Evolutionary conservation across 2,888 invertebrate genomes (phyloP).

Genomic region (Cryptosula pallasiana): DNA sequence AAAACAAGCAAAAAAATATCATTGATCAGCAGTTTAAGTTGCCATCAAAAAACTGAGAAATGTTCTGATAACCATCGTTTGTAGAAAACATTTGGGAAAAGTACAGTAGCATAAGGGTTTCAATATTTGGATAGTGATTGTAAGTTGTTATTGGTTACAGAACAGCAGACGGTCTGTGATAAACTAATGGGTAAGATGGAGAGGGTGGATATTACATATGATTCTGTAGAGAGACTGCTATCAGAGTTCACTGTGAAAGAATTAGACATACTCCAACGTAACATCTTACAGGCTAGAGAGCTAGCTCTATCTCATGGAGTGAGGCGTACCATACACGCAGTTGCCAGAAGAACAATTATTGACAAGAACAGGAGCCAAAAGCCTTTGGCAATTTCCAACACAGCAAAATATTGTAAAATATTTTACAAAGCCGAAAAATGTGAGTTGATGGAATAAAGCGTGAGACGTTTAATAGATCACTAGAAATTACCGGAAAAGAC

Average conservation of each 20-base stretch:
- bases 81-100: too few species aligned
- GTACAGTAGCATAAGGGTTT: too few species aligned
- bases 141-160: too few species aligned
- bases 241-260: neutral
- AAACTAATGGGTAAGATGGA: neutral
- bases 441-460: neutral
- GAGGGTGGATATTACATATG: neutral
- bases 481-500: too few species aligned
- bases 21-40: too few species aligned
- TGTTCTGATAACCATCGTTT: too few species aligned
- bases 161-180: neutral
- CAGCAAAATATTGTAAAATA: neutral
- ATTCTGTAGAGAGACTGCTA: neutral
- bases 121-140: too few species aligned
- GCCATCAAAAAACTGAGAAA: too few species aligned
- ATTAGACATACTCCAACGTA: neutral
- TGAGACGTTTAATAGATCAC: neutral
- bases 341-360: neutral
- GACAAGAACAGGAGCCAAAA: neutral
- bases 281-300: neutral
- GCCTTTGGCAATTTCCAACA: neutral
- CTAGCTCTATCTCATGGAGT: neutral
- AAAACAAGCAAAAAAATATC: too few species aligned
- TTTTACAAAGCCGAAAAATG: neutral
- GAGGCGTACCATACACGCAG: neutral